Evolutionary conservation across 2,797 vertebrate genomes (phyloP), one percentile per base, ranked within the genome.

Genomic region (Lepus townsendii): DNA sequence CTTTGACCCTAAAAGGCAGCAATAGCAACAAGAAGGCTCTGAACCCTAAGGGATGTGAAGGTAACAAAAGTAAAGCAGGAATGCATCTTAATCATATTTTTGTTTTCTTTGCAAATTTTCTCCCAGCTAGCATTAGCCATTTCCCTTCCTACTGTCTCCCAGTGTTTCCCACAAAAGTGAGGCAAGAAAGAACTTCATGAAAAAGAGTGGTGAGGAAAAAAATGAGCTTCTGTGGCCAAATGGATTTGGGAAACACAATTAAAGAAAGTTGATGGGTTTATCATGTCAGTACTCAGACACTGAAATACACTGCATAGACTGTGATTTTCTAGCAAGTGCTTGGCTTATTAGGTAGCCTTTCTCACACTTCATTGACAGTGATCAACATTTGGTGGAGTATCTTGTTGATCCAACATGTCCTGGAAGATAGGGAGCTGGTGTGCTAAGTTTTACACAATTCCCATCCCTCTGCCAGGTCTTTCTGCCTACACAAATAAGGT

Each of bases 21-120:
- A n/a, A 19, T 10, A 35, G 42, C 42, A 47, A 47, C 42, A 65
- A 52, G 7, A 35, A 88, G 69, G 10, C 26, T 60, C 9, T 60
- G 69, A 16, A 72, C 12, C 5, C 22, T 22, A 20, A 20, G 20
- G 30, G 2, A 50, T 30, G 11, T 75, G 16, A 68, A 26, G 3
- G 0, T 3, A 47, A 68, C 16, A 30, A 91, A 63, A 78, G 71
- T 75, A 27, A 75, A 47, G 35, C 5, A 8, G 3, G 16, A 57
- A 19, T 57, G 27, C 10, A 57, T 84, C 77, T 66, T 54, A 63
- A 77, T 50, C 20, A 63, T 13, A 92, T 2, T 32, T 66, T 9
- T 47, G 60, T 30, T 75, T 78, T 94, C 7, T 93, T 83, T 92
- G 38, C 10, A 63, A 72, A 83, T 84, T 63, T 42, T 65, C 35